phyloP scores from a whole-genome alignment of 2,113 vertebrate species.

The Gasterosteus aculeatus region DNA sequence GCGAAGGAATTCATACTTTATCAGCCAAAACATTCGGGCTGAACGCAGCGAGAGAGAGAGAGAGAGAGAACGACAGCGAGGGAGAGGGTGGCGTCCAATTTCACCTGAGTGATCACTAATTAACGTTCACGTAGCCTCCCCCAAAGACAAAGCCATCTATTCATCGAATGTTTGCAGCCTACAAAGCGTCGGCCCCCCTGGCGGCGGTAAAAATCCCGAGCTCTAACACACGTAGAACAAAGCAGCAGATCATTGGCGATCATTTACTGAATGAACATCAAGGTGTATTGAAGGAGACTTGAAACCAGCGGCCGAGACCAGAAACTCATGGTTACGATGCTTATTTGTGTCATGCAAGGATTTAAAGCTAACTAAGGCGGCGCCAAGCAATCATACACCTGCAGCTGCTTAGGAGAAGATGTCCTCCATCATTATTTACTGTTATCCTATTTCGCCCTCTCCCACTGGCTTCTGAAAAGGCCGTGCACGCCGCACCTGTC shows the following conservation, averaged over 20 bases:
- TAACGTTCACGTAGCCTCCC: constrained; percentile 21
- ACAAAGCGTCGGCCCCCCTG: constrained; percentile 6
- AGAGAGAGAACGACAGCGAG: too few relatives aligned
- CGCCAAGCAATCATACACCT: background rate
- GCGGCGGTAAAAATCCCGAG: constrained; percentile 19
- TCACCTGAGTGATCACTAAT: constrained; percentile 41
- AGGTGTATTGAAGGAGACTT: too few relatives aligned
- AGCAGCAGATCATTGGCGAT: background rate
- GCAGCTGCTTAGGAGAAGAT: background rate
- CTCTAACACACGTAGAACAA: background rate
- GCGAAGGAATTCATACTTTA: constrained; percentile 2
- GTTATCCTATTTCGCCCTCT: background rate
- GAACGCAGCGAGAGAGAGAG: background rate
- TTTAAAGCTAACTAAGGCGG: background rate
- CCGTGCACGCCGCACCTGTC: background rate
- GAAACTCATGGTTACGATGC: too few relatives aligned
- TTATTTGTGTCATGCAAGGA: background rate
- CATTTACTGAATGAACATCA: background rate
- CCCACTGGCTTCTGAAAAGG: background rate
- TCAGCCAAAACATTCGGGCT: background rate
- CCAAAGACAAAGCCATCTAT: constrained; percentile 14
- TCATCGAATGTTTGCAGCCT: constrained; percentile 28
- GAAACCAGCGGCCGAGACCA: too few relatives aligned
- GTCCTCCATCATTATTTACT: background rate
- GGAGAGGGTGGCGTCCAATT: background rate